These are phyloP conservation scores for Lithophane semibrunnea DNA, from an alignment of 2,888 invertebrate genomes.

Conservation along the genomic window DNA sequence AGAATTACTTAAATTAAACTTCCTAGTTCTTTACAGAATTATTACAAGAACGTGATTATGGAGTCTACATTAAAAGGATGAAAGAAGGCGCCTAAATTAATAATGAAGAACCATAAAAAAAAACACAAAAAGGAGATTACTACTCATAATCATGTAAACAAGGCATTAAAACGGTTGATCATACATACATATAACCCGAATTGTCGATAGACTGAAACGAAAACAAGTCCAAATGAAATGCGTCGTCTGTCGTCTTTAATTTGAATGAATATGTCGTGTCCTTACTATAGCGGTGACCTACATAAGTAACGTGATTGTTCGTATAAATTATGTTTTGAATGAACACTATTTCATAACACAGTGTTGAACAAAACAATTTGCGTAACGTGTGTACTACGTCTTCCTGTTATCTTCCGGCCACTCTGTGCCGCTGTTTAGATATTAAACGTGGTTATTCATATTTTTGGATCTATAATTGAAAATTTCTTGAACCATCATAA, in stretches of 20 bases:
- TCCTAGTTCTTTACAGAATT: background rate
- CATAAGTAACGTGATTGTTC: conserved; percentile 59
- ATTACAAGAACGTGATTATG: background rate
- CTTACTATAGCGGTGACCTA: conserved; percentile 55
- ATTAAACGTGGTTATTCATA: conserved; percentile 24
- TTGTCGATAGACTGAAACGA: conserved; percentile 6
- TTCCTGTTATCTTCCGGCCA: conserved; percentile 55
- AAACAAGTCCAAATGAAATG: conserved; percentile 45
- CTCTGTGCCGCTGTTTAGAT: conserved; percentile 35
- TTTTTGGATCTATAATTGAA: background rate
- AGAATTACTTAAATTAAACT: background rate
- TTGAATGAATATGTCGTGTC: conserved; percentile 58
- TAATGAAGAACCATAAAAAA: background rate
- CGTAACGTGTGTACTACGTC: conserved; percentile 62
- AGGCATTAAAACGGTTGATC: conserved; percentile 22
- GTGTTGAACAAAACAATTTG: conserved; percentile 56
- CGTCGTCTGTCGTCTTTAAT: conserved; percentile 24
- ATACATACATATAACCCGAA: background rate
- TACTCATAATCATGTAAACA: background rate
- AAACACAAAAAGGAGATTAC: background rate
- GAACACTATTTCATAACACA: conserved; percentile 58
- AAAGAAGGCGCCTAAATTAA: background rate
- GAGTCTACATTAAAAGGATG: background rate
- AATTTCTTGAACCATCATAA: no score
- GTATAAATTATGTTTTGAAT: conserved; percentile 65